Base-by-base conservation (phyloP, 2,797 vertebrate genomes). In the Dermochelys coriacea region DNA sequence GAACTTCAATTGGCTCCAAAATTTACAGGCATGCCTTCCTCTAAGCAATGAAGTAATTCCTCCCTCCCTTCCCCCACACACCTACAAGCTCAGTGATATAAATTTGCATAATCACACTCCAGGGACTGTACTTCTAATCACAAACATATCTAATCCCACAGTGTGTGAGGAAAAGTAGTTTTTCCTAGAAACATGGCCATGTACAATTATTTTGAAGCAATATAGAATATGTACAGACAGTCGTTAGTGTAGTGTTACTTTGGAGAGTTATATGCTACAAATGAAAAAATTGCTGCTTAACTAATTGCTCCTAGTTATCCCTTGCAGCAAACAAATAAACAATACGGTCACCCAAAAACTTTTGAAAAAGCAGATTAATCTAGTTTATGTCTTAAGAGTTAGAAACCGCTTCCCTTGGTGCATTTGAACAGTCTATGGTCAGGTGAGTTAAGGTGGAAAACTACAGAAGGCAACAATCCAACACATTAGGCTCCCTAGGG, bases 261-360 rank as follows among this genome's bases (percentile, higher is more conserved):
- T 88, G 81, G 50, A 80, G 86, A 97, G 86, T 88, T 87, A 74
- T 88, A 90, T 34, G 4, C 50, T 91, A 14, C 41, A 49, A 29
- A 77, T 31, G 90, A 94, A 96, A 94, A 64, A 92, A 77, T 55
- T 91, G 89, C 90, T 94, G 94, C 94, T 97, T 94, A 91, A 87
- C 94, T 84, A 89, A 64, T 47, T 91, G 95, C 94, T 97, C 89
- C 68, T 68, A 6, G 64, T 23, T 68, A 37, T 95, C 93, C 89
- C 82, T 83, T 5, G 37, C 89, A 89, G 92, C 94, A 92, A 97
- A 92, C n/a, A 71, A 23, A 71, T 6, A 34, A 61, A 94, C 86
- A 82, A 83, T 93, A 88, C 86, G 82, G 78, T 82, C 86, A 88
- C 80, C 52, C 29, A 45, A 55, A 81, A 88, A 82, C 45, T 85